phyloP scores from a whole-genome alignment of 2,797 vertebrate species.

The Propithecus deckenii region DNA sequence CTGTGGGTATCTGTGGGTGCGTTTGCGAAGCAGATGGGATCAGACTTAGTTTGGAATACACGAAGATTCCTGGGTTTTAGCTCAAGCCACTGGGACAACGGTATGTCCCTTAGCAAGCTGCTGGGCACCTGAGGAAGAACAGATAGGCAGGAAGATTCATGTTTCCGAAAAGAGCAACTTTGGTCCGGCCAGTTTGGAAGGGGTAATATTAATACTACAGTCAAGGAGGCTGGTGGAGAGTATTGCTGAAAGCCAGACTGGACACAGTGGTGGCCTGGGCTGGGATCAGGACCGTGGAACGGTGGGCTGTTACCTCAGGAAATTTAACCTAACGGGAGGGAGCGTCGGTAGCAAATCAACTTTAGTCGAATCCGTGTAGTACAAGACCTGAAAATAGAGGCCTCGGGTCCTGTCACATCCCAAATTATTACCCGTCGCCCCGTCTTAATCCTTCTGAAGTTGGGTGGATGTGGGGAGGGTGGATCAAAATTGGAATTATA shows the following conservation, averaged over 20 bases:
- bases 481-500: slow-evolving; percentile 84
- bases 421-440: slow-evolving; percentile 76
- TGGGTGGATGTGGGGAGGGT: neutral
- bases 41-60: neutral
- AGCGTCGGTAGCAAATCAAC: neutral
- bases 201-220: rapidly evolving
- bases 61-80: neutral
- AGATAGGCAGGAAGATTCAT: neutral
- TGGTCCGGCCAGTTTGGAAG: neutral
- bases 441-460: slow-evolving; percentile 81
- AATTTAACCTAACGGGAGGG: neutral
- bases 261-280: rapidly evolving
- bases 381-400: slow-evolving; percentile 13
- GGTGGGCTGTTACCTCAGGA: neutral
- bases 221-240: neutral
- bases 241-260: neutral
- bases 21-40: rapidly evolving
- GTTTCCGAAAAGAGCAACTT: neutral
- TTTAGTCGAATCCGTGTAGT: slow-evolving; percentile 36
- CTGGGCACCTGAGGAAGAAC: too few relatives aligned
- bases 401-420: slow-evolving; percentile 58
- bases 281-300: neutral
- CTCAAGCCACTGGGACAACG: rapidly evolving
- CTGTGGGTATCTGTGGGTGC: rapidly evolving
- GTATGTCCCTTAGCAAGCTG: neutral